A percentile compares a stretch with the other conserved stretches of the same genome.
phyloP scores from a whole-genome alignment of 2,888 invertebrate species.

The Lagria hirta region DNA sequence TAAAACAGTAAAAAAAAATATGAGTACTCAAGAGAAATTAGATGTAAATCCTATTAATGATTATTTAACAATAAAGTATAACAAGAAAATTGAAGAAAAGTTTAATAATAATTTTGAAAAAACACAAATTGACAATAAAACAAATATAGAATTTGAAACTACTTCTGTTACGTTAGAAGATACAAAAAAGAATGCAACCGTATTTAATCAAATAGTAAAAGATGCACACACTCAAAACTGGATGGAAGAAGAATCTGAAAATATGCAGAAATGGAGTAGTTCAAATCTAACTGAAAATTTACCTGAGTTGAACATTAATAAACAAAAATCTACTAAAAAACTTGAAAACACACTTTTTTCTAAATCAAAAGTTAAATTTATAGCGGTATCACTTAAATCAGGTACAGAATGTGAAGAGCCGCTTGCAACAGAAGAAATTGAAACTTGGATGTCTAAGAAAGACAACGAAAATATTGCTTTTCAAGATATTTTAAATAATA shows the following conservation, averaged over 20 bases:
- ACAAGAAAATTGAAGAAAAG: too few relatives aligned
- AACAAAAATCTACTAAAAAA: constrained; percentile 18
- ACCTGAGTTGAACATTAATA: constrained; percentile 40
- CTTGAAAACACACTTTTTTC: constrained; percentile 10
- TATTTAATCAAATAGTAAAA: too few relatives aligned
- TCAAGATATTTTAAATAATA: constrained; percentile 41
- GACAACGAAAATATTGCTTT: constrained; percentile 25
- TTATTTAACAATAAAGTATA: constrained; percentile 40
- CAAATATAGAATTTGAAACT: too few relatives aligned
- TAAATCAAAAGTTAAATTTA: constrained; percentile 28
- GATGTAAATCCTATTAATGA: constrained; percentile 36
- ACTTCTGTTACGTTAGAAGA: constrained; percentile 27
- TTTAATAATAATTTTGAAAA: constrained; percentile 1
- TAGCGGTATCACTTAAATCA: constrained; percentile 31
- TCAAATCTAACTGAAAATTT: constrained; percentile 37
- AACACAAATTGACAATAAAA: constrained; percentile 11
- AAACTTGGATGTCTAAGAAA: constrained; percentile 45
- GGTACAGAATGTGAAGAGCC: constrained; percentile 30
- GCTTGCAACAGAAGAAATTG: constrained; percentile 34
- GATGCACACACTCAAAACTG: constrained; percentile 34
- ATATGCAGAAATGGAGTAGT: constrained; percentile 27
- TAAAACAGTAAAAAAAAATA: constrained; percentile 25
- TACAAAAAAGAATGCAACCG: constrained; percentile 3
- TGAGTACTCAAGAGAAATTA: constrained; percentile 6
- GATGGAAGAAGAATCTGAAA: constrained; percentile 34